Evolutionary conservation across 2,113 vertebrate species (phyloP), one percentile per base, ranked within the genome.

Genomic region (Petromus typicus): DNA sequence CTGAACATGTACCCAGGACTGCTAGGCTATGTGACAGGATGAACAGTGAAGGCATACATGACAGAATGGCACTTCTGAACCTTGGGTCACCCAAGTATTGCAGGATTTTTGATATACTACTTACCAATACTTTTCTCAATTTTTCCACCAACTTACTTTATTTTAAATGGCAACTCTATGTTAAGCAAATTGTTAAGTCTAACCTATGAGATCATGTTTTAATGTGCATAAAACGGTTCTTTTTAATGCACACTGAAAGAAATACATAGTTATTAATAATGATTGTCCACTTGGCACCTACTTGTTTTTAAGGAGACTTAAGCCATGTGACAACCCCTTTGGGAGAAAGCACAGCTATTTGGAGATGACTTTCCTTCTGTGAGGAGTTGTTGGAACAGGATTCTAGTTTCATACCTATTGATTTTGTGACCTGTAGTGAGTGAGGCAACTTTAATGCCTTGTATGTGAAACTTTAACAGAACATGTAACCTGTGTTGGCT

Each of bases 121-220:
- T 95, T 94, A 66, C 22, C 43, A 82, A 91, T n/a, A 27, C 20
- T 84, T 93, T 69, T 73, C 16, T 82, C 23, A 25, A 34, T 93
- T 96, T 94, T 85, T 66, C 59, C 86, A 18, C 25, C 0, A 34
- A 37, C 43, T 69, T 17, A 78, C 1, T 69, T 48, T 90, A 56
- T 87, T 96, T 90, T 51, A 90, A 94, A 57, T 69, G 16, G 25
- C 20, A 93, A 5, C 18, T 86, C 14, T 73, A 2, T 78, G n/a
- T 59, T 71, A 51, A 90, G 18, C 14, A 64, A 32, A 43, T 54
- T 34, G 12, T 87, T 56, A n/a, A 86, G 12, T 86, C 4, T 71
- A 83, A 82, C 87, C 20, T 87, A 40, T 85, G 32, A 78, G 81
- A 84, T 71, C 25, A 59, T 79, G 22, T 2, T 71, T 94, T 54